Percentiles rank a stretch among this genome's conserved stretches.
These are phyloP conservation scores for Dolichoris vasculosae DNA, from an alignment of 1,140 invertebrate species.

Conservation along the genomic window DNA sequence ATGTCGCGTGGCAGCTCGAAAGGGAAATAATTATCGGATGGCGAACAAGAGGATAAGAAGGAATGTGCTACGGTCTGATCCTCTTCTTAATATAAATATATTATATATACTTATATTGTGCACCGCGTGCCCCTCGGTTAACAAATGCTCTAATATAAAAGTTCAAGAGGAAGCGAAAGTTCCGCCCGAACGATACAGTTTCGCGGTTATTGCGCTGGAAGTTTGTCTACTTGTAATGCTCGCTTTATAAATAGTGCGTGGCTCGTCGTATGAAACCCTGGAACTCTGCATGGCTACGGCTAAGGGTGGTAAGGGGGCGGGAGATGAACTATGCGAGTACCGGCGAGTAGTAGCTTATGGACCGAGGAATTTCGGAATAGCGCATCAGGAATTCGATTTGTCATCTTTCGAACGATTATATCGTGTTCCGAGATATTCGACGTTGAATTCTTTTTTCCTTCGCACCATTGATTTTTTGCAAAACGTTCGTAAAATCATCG, in stretches of 20 bases:
- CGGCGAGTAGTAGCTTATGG: neutral
- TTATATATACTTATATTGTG: neutral
- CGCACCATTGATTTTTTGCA: neutral
- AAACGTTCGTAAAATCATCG: neutral
- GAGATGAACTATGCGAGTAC: conserved; percentile 10
- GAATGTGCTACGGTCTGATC: neutral
- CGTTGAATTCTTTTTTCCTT: no score
- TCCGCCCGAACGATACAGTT: neutral
- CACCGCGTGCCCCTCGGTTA: neutral
- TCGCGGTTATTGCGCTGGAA: neutral
- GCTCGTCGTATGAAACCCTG: neutral
- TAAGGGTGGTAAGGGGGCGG: no score
- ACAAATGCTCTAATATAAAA: conserved; percentile 21
- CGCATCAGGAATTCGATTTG: neutral
- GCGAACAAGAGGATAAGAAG: neutral
- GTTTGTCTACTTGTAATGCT: no score
- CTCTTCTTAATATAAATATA: neutral
- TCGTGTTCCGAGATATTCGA: neutral
- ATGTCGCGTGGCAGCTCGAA: neutral
- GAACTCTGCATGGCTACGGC: neutral
- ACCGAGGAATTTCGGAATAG: neutral
- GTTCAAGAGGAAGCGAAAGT: neutral
- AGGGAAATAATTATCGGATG: conserved; percentile 23
- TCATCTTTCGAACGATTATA: neutral
- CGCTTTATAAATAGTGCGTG: neutral